A percentile compares a stretch with the other conserved stretches of the same genome.
Conservation (phyloP, 2,888 invertebrate species). For the Lycaena phlaeas region DNA sequence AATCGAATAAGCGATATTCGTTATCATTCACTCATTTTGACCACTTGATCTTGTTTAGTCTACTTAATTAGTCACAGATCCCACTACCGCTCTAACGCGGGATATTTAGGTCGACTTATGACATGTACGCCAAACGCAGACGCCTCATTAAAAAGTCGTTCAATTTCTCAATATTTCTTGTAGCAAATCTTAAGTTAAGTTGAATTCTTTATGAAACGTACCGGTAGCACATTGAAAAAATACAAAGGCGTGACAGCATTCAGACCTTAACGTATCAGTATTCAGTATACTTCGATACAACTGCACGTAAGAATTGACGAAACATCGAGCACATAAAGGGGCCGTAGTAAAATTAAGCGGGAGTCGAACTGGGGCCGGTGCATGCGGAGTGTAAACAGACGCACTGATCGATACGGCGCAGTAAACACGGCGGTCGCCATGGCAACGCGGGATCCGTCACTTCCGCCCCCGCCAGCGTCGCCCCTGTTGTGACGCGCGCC, state of each 20-base stretch:
- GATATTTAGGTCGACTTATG: slow-evolving; percentile 1
- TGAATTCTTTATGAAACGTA: too few species aligned
- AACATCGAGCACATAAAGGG: slow-evolving; percentile 9
- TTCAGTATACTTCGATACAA: neutral
- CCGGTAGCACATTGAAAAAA: too few species aligned
- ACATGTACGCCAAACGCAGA: too few species aligned
- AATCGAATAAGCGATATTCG: too few species aligned
- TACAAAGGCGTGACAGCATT: too few species aligned
- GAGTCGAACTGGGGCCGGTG: slow-evolving; percentile 20
- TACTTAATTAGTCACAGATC: neutral
- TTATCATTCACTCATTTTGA: neutral
- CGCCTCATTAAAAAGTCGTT: too few species aligned
- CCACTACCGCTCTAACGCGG: neutral
- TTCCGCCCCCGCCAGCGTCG: slow-evolving; percentile 36
- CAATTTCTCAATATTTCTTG: too few species aligned
- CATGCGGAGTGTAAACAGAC: slow-evolving; percentile 47
- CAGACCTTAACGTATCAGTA: too few species aligned
- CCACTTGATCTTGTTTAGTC: neutral
- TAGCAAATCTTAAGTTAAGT: too few species aligned
- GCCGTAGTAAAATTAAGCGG: slow-evolving; percentile 13
- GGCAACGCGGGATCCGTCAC: slow-evolving; percentile 45
- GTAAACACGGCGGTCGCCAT: slow-evolving; percentile 69
- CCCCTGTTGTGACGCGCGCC: slow-evolving; percentile 23
- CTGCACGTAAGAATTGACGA: neutral
- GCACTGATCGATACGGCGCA: slow-evolving; percentile 60